Conservation (phyloP, 2,113 vertebrate species). For the Pollachius pollachius region DNA sequence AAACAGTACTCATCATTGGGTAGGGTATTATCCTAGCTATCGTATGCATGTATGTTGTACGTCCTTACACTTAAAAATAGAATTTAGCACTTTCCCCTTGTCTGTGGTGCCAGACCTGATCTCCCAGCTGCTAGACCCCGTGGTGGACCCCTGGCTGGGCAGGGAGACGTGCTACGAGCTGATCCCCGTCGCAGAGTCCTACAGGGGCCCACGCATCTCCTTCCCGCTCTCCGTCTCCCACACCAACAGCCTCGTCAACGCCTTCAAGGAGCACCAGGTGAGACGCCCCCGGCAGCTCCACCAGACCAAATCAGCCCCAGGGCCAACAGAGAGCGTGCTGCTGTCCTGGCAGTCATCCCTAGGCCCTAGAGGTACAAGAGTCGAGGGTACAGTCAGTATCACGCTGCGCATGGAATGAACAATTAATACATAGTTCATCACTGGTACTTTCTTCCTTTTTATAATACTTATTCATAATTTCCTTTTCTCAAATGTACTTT, state of each 20-base stretch:
- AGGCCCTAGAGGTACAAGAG: too few species aligned
- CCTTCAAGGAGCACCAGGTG: constrained; percentile 88
- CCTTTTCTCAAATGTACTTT: too few species aligned
- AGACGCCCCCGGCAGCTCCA: too few species aligned
- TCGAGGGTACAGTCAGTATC: too few species aligned
- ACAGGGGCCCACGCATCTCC: constrained; percentile 82
- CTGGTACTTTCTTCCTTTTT: too few species aligned
- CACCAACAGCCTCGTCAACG: constrained; percentile 79
- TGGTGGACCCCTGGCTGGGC: constrained; percentile 57
- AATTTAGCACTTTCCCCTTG: too few species aligned
- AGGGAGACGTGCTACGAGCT: constrained; percentile 66
- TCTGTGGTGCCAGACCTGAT: constrained; percentile 66
- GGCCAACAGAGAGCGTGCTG: background rate
- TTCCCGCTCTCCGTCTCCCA: constrained; percentile 86
- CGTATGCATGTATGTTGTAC: background rate
- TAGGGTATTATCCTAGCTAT: too few species aligned
- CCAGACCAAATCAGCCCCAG: background rate
- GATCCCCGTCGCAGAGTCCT: constrained; percentile 81
- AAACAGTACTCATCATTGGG: too few species aligned
- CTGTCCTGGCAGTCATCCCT: too few species aligned
- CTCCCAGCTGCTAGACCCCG: constrained; percentile 74
- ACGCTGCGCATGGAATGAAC: too few species aligned
- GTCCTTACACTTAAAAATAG: background rate
- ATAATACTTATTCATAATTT: too few species aligned
- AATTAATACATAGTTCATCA: too few species aligned